Base-by-base conservation (phyloP, 2,113 vertebrate species). In the Cricetomys ansorgei region DNA sequence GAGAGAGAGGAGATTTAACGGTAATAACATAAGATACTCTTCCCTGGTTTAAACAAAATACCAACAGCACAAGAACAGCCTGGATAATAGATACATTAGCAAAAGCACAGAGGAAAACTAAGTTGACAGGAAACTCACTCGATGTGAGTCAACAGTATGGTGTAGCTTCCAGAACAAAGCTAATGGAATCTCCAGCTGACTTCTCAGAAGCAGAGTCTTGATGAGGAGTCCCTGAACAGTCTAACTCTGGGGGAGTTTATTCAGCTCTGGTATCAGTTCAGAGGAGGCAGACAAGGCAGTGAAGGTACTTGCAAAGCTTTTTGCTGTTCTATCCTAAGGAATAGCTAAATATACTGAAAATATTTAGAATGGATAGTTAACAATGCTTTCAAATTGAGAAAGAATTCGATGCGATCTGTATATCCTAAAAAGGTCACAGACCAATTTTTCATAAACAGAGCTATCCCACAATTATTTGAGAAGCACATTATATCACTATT, bases 151-250 rank as follows among this genome's bases (percentile, higher is more conserved):
- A 96, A 79, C 48, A 3, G 84, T 34, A 84, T 55, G 48, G 70
- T 4, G 43, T 81, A 73, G 94, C 91, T 64, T 85, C 97, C 96
- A 94, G 96, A 91, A 70, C 96, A 89, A 92, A 91, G 86, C 72
- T 97, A 77, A 81, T 89, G 94, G 67, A 29, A 43, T 94, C 92
- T 91, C 65, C 95, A 94, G 96, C 93, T 92, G 96, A 85, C 81
- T 94, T 86, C 88, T 75, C 92, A 86, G 62, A 88, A 90, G 89
- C 79, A 62, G 55, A 17, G 7, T 85, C 62, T 67, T 55, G 64
- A 92, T 57, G 45, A 96, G 62, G 55, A 76, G 53, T 55, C 83
- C 76, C 64, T 43, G 48, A 8, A 45, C 50, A 67, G 62, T 69
- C 50, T 43, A 62, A 53, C 34, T 70, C 25, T n/a, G 67, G 72